A percentile compares a stretch with the other conserved stretches of the same genome.
phyloP scores from a whole-genome alignment of 2,888 invertebrate genomes.

The Theretra japonica region DNA sequence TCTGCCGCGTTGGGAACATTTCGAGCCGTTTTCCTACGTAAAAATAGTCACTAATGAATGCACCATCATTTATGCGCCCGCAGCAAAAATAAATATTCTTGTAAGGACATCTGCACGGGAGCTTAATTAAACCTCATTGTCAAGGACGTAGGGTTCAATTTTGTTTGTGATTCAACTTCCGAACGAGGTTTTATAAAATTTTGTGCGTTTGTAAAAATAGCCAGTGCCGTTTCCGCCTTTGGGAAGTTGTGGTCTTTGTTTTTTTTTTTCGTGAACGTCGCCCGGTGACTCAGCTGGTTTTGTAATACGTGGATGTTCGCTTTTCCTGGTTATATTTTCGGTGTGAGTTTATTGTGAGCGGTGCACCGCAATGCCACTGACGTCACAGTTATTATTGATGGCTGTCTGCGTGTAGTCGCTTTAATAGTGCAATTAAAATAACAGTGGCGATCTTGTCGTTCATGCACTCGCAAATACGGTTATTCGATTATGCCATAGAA shows the following conservation, averaged over 20 bases:
- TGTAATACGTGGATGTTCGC: conserved; percentile 42
- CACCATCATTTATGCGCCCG: conserved; percentile 51
- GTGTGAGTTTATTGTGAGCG: conserved; percentile 28
- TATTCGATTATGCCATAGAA: too few species aligned
- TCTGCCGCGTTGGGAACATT: conserved; percentile 58
- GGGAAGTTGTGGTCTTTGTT: conserved; percentile 65
- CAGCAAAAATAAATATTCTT: conserved; percentile 45
- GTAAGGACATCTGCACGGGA: conserved; percentile 29
- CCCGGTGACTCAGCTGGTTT: conserved; percentile 56
- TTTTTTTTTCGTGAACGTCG: conserved; percentile 53
- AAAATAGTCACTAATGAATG: conserved; percentile 72
- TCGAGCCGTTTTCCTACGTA: conserved; percentile 60
- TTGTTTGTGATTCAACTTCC: conserved; percentile 47
- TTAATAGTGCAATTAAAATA: neutral
- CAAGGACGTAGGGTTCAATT: conserved; percentile 61
- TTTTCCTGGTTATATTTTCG: conserved; percentile 44
- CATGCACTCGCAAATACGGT: neutral
- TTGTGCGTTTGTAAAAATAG: conserved; percentile 76
- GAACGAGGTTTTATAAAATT: conserved; percentile 59
- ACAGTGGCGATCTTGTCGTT: neutral
- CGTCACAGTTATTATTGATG: conserved; percentile 22
- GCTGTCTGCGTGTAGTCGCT: neutral
- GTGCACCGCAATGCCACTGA: neutral
- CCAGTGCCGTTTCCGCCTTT: conserved; percentile 76
- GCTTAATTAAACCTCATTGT: conserved; percentile 36